Evolutionary conservation across 2,888 invertebrate genomes (phyloP).

Genomic region (Cryptops parisi): DNA sequence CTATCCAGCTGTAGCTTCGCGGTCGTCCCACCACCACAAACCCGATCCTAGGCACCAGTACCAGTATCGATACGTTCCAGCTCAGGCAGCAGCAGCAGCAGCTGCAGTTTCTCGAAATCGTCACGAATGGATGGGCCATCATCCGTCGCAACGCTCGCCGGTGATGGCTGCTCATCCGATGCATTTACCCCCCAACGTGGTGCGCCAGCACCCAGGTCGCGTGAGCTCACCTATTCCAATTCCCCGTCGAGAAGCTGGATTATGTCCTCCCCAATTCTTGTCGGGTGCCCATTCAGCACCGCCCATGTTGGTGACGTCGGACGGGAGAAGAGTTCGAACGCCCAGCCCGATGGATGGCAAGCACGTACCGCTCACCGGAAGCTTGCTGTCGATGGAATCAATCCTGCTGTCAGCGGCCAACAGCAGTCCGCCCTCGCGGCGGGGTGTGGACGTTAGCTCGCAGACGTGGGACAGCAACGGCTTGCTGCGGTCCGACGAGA

Average conservation of each 20-base stretch:
- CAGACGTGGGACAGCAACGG: constrained; percentile 3
- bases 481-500: not conserved
- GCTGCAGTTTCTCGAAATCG: too few species aligned
- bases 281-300: constrained; percentile 9
- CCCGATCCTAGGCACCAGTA: not conserved
- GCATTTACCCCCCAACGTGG: constrained; percentile 1
- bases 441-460: not conserved
- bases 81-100: not conserved
- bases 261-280: not conserved
- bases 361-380: constrained; percentile 44
- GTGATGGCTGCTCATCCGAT: not conserved
- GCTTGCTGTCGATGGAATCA: constrained; percentile 45
- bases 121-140: not conserved
- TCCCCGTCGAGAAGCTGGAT: not conserved
- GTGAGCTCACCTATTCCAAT: constrained; percentile 4
- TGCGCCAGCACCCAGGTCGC: not conserved
- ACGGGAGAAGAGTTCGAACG: constrained; percentile 14
- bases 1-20: not conserved
- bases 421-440: constrained; percentile 1
- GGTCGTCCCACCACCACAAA: not conserved
- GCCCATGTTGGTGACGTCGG: constrained; percentile 7
- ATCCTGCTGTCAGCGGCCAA: constrained; percentile 22
- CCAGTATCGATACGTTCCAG: not conserved
- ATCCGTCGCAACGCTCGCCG: not conserved
- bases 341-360: constrained; percentile 28